Percentiles rank a stretch among this genome's conserved stretches.
phyloP scores from a whole-genome alignment of 2,113 vertebrate species.

The Paradoxurus hermaphroditus region DNA sequence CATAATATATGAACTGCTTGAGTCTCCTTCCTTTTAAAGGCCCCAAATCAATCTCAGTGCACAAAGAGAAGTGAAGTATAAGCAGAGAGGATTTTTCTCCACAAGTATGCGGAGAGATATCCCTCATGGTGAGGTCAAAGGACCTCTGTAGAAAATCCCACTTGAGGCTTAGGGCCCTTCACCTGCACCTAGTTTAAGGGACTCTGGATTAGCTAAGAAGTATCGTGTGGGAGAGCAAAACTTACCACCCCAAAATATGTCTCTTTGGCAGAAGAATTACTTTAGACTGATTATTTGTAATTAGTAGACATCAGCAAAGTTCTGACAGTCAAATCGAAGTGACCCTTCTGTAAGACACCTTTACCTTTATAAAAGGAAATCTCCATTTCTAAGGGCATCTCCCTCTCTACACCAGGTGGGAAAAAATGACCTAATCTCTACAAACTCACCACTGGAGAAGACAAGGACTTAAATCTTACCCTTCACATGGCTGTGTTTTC shows the following conservation, averaged over 20 bases:
- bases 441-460: not conserved
- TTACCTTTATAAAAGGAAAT: not conserved
- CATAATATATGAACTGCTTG: conserved; percentile 59
- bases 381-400: not conserved
- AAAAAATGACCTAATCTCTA: not conserved
- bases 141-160: conserved; percentile 44
- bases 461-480: not conserved
- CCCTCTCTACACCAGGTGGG: not conserved
- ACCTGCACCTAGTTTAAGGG: conserved; percentile 49
- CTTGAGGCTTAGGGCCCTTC: conserved; percentile 50
- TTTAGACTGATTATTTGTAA: not conserved
- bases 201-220: conserved; percentile 32
- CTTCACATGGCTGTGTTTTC: not conserved
- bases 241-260: not conserved
- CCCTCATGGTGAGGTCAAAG: conserved; percentile 19
- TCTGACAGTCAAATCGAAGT: not conserved
- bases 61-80: conserved; percentile 47
- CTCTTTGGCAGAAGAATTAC: not conserved
- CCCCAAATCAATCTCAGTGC: conserved; percentile 41
- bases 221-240: not conserved
- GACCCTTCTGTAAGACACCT: not conserved
- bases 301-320: not conserved
- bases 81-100: conserved; percentile 38
- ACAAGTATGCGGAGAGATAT: conserved; percentile 55
- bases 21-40: conserved; percentile 61